phyloP scores from a whole-genome alignment of 2,797 vertebrate genomes.

The Lutjanus campechanus region DNA sequence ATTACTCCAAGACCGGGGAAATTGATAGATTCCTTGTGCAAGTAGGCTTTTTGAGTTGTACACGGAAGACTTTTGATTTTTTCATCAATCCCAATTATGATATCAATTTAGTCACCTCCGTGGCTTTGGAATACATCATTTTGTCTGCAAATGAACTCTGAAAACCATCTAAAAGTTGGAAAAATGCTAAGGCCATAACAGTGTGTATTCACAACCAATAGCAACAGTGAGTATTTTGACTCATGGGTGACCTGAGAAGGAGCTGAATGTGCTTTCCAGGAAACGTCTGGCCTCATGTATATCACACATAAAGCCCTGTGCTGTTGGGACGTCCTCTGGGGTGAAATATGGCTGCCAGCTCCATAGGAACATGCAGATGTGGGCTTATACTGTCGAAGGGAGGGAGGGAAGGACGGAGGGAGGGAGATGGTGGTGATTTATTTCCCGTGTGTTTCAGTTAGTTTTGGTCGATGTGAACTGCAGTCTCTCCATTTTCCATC shows the following conservation, averaged over 20 bases:
- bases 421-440: slow-evolving; percentile 74
- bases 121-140: slow-evolving; percentile 45
- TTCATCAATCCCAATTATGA: slow-evolving; percentile 53
- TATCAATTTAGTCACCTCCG: slow-evolving; percentile 56
- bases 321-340: slow-evolving; percentile 64
- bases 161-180: slow-evolving; percentile 44
- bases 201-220: slow-evolving; percentile 55
- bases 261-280: slow-evolving; percentile 76
- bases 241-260: slow-evolving; percentile 53
- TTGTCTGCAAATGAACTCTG: slow-evolving; percentile 50
- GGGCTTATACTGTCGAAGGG: slow-evolving; percentile 52
- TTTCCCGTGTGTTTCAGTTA: slow-evolving; percentile 81
- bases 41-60: slow-evolving; percentile 61
- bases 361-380: slow-evolving; percentile 81
- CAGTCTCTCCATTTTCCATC: slow-evolving; percentile 72
- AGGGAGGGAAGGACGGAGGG: slow-evolving; percentile 34
- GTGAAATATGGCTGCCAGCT: slow-evolving; percentile 77
- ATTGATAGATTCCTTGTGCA: slow-evolving; percentile 80
- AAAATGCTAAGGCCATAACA: slow-evolving; percentile 28
- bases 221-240: slow-evolving; percentile 62
- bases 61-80: slow-evolving; percentile 51
- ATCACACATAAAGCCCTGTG: slow-evolving; percentile 68
- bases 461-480: slow-evolving; percentile 72
- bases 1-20: slow-evolving; percentile 80
- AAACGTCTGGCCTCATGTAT: slow-evolving; percentile 72